Base-by-base conservation (phyloP, 2,113 vertebrate genomes). In the Phycodurus eques region DNA sequence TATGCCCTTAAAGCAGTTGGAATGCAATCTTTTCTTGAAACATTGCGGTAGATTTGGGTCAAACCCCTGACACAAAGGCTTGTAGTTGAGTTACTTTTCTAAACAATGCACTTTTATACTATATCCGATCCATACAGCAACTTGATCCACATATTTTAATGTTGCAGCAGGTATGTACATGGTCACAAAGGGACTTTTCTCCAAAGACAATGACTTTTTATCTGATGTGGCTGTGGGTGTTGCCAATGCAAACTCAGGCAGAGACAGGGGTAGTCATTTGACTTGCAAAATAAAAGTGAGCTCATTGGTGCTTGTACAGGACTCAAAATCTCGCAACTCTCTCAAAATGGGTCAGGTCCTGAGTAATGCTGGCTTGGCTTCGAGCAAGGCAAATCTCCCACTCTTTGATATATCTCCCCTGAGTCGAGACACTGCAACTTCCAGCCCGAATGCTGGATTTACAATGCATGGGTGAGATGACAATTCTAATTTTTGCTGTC, bases 251-350 rank as follows among this genome's bases (percentile, higher is more conserved):
- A 63, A 69, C 7, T 17, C 13, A 17, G 44, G 59, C 31, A 72
- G 7, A 70, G 59, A 53, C 15, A 27, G 57, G 47, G 54, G n/a
- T 2, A 5, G 68, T 9, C 22, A 39, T 3, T 22, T 8, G 1
- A 3, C 19, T 68, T 78, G 64, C 67, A 75, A 71, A 82, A 64
- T 80, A 72, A 80, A 75, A 81, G 72, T 57, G n/a, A 0, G 14
- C 33, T 19, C 59, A 17, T 61, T 33, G 2, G 33, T 31, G 22
- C 57, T 60, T 31, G 12, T 33, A 8, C 57, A 60, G 14, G 27
- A 60, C 57, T 44, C 43, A 44, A 44, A 44, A 44, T 10, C 6
- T 44, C 10, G 2, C 43, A 6, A 10, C 43, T 44, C 51, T 54
- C 51, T n/a, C 51, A 20, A 9, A 54, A n/a, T 54, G 7, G 51